phyloP scores from a whole-genome alignment of 2,888 invertebrate species.

The Nycteola revayana region DNA sequence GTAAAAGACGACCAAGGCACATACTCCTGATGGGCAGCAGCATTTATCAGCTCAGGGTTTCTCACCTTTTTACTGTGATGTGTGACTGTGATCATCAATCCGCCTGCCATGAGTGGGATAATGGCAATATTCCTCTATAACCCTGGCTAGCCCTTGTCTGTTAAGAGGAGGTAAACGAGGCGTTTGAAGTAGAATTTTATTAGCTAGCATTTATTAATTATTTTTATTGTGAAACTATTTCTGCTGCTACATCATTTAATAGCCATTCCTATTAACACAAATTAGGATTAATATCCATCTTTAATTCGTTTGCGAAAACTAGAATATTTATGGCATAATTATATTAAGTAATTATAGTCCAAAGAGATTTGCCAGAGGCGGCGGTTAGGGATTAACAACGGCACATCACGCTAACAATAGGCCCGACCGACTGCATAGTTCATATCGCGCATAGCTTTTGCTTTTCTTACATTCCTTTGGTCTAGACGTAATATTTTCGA shows the following conservation, averaged over 20 bases:
- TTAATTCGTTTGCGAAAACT: slow-evolving; percentile 42
- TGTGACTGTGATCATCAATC: too few relatives aligned
- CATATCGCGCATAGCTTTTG: slow-evolving; percentile 58
- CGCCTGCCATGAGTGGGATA: too few relatives aligned
- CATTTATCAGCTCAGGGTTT: too few relatives aligned
- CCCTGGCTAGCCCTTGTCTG: too few relatives aligned
- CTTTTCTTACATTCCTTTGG: slow-evolving; percentile 65
- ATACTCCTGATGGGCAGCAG: too few relatives aligned
- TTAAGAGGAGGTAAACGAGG: too few relatives aligned
- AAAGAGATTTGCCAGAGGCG: slow-evolving; percentile 50
- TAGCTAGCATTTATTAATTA: background rate
- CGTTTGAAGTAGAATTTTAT: slow-evolving; percentile 3
- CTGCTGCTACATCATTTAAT: slow-evolving; percentile 13
- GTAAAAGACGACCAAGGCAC: too few relatives aligned
- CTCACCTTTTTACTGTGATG: too few relatives aligned
- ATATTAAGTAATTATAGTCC: slow-evolving; percentile 62
- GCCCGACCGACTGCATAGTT: slow-evolving; percentile 51
- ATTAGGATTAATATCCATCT: slow-evolving; percentile 41
- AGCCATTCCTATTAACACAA: slow-evolving; percentile 32
- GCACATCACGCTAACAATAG: slow-evolving; percentile 75
- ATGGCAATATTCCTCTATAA: too few relatives aligned
- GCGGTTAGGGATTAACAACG: slow-evolving; percentile 60
- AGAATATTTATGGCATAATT: slow-evolving; percentile 63
- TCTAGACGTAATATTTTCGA: slow-evolving; percentile 78
- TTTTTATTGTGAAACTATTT: slow-evolving; percentile 4